Evolutionary conservation across 2,888 invertebrate species (phyloP).

Genomic region (Amblyteles armatorius): DNA sequence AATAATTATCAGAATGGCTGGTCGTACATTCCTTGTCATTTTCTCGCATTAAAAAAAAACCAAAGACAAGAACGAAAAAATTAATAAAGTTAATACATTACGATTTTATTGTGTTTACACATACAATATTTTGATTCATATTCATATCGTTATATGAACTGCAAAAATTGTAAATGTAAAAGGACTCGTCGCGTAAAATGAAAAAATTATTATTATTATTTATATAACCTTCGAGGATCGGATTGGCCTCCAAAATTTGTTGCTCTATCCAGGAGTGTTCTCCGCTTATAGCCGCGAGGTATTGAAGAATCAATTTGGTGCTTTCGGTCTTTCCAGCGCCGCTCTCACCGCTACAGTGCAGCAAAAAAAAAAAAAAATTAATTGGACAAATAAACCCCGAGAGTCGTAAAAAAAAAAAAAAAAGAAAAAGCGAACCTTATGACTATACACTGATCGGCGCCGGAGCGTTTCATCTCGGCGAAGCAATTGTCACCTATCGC

Average conservation of each 20-base stretch:
- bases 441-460: conserved; percentile 96
- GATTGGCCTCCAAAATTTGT: conserved; percentile 98
- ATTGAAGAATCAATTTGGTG: conserved; percentile 97
- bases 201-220: not conserved
- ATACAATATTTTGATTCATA: no score
- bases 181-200: no score
- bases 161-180: no score
- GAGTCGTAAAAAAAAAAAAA: not conserved
- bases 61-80: no score
- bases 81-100: no score
- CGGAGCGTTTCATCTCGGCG: conserved; percentile 90
- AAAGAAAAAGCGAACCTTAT: conserved; percentile 89
- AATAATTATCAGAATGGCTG: no score
- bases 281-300: conserved; percentile 96
- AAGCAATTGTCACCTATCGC: conserved; percentile 97
- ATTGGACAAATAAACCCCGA: not conserved
- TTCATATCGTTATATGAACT: no score
- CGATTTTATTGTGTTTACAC: no score
- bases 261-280: conserved; percentile 99
- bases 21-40: no score
- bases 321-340: conserved; percentile 99
- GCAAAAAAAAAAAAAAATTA: conserved; percentile 24
- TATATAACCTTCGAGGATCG: conserved; percentile 92
- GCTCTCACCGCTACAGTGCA: conserved; percentile 92
- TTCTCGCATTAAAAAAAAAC: no score